These are phyloP conservation scores for Ellobium chinense DNA, from an alignment of 2,888 invertebrate species.

Conservation along the genomic window DNA sequence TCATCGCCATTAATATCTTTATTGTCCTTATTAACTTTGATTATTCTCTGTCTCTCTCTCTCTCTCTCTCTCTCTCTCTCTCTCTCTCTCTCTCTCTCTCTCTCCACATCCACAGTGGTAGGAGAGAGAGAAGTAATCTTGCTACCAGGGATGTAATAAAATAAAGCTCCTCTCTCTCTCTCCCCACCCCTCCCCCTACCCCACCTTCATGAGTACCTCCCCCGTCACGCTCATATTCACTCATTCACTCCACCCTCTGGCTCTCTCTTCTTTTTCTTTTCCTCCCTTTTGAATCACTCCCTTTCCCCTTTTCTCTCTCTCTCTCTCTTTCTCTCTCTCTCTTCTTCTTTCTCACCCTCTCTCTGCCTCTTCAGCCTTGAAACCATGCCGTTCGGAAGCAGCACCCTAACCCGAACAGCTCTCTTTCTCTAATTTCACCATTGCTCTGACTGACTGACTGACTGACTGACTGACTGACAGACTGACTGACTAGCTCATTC, in stretches of 20 bases:
- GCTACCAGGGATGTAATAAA: too few species aligned
- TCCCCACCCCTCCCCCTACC: background rate
- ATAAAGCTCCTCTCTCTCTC: background rate
- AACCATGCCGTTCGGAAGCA: too few species aligned
- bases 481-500: too few species aligned
- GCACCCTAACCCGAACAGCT: background rate
- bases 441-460: too few species aligned
- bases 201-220: too few species aligned
- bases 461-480: too few species aligned
- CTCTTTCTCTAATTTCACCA: background rate
- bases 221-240: background rate
- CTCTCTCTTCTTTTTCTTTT: background rate
- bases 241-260: background rate
- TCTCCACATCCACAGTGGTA: too few species aligned
- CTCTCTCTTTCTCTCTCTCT: background rate
- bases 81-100: background rate
- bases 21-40: background rate
- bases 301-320: background rate
- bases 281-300: background rate
- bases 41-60: background rate
- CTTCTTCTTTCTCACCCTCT: background rate
- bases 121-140: too few species aligned
- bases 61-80: background rate
- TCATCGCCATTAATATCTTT: too few species aligned
- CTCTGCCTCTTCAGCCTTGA: too few species aligned